Evolutionary conservation across 2,888 invertebrate genomes (phyloP).

Genomic region (Pachycephus smyrnensis): DNA sequence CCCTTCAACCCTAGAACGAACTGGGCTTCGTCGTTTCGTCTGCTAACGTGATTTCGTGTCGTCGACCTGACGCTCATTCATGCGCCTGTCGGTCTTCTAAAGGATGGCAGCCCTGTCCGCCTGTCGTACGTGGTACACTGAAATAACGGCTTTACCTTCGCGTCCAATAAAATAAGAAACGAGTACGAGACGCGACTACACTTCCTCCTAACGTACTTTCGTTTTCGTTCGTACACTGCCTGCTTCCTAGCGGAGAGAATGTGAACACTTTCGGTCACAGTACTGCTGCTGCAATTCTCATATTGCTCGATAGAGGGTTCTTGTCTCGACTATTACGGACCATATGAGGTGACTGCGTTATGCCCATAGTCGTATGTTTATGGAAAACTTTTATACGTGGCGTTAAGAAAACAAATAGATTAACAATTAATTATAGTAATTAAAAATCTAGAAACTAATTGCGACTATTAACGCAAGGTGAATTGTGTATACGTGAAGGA

Average conservation of each 20-base stretch:
- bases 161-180: background rate
- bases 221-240: background rate
- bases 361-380: background rate
- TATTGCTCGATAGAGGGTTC: background rate
- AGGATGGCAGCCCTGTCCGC: background rate
- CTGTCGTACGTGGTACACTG: background rate
- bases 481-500: background rate
- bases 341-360: background rate
- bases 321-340: background rate
- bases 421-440: background rate
- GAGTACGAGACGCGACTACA: background rate
- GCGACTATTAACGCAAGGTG: background rate
- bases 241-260: background rate
- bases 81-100: conserved; percentile 20
- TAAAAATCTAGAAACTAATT: background rate
- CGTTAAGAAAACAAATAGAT: background rate
- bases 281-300: background rate
- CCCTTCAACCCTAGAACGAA: conserved; percentile 40
- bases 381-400: background rate
- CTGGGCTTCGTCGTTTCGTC: conserved; percentile 51
- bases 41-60: conserved; percentile 57
- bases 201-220: background rate
- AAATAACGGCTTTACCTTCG: background rate
- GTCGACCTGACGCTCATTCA: conserved; percentile 40
- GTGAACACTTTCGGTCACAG: background rate